These are phyloP conservation scores for Timema podura DNA, from an alignment of 2,888 invertebrate genomes.

Conservation along the genomic window DNA sequence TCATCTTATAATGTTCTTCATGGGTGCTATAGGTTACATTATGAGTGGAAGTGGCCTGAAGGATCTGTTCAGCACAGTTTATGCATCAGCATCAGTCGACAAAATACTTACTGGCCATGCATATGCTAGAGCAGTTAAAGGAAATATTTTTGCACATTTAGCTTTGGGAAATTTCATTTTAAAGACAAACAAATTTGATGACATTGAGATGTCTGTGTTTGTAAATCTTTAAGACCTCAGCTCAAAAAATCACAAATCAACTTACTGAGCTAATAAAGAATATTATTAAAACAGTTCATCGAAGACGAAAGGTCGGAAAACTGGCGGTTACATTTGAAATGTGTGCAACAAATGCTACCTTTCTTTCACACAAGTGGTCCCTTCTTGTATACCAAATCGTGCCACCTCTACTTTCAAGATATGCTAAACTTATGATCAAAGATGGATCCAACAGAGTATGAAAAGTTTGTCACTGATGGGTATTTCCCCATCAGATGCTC, in stretches of 20 bases:
- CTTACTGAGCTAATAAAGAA: not conserved
- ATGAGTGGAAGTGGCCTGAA: not conserved
- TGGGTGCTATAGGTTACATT: not conserved
- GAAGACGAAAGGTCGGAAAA: constrained; percentile 38
- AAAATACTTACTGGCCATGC: not conserved
- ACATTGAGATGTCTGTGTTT: not conserved
- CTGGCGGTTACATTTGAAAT: constrained; percentile 37
- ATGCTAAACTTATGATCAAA: constrained; percentile 34
- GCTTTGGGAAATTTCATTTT: not conserved
- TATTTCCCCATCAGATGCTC: not conserved
- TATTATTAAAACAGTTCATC: constrained; percentile 37
- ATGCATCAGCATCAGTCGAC: not conserved
- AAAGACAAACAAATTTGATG: not conserved
- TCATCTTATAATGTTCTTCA: not conserved
- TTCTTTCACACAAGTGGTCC: constrained; percentile 42
- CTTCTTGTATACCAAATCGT: constrained; percentile 40
- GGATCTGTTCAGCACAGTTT: not conserved
- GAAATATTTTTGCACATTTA: not conserved
- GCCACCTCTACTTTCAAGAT: constrained; percentile 42
- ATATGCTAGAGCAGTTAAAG: not conserved
- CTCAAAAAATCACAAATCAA: not conserved
- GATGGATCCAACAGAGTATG: not conserved
- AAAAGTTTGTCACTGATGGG: constrained; percentile 1
- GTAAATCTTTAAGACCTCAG: not conserved
- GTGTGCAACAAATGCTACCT: constrained; percentile 38